Percentiles rank a stretch among this genome's conserved stretches.
Evolutionary conservation across 2,113 vertebrate genomes (phyloP).

Genomic region (Pyrgilauda ruficollis): DNA sequence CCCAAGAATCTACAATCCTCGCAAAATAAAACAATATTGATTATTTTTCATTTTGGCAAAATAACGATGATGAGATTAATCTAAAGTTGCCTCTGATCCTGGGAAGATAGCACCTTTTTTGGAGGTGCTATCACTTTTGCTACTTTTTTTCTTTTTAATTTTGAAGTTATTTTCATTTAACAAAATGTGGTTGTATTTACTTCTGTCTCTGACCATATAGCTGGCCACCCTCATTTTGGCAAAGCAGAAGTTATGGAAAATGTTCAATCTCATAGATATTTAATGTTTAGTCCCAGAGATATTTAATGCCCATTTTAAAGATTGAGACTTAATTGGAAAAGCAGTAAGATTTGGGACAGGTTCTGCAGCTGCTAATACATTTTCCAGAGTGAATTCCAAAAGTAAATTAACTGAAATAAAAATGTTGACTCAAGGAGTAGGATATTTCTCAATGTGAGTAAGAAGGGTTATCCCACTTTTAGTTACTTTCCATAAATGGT

Average conservation of each 20-base stretch:
- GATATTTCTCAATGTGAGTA: constrained; percentile 23
- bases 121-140: background rate
- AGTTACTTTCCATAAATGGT: constrained; percentile 33
- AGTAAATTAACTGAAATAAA: constrained; percentile 52
- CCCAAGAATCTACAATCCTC: background rate
- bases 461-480: constrained; percentile 10
- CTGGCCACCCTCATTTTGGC: background rate
- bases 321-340: constrained; percentile 12
- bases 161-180: background rate
- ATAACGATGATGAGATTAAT: background rate
- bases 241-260: background rate
- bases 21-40: background rate
- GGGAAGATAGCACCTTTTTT: background rate
- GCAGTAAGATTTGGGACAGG: background rate
- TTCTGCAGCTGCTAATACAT: constrained; percentile 30
- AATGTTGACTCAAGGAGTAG: constrained; percentile 40
- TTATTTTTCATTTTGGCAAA: background rate
- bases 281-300: background rate
- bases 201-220: background rate
- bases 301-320: constrained; percentile 21
- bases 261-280: background rate
- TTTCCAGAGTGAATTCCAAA: constrained; percentile 53
- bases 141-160: background rate
- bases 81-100: background rate
- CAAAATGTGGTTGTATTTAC: background rate